phyloP scores from a whole-genome alignment of 2,888 invertebrate genomes.

The Boloria euphrosyne region DNA sequence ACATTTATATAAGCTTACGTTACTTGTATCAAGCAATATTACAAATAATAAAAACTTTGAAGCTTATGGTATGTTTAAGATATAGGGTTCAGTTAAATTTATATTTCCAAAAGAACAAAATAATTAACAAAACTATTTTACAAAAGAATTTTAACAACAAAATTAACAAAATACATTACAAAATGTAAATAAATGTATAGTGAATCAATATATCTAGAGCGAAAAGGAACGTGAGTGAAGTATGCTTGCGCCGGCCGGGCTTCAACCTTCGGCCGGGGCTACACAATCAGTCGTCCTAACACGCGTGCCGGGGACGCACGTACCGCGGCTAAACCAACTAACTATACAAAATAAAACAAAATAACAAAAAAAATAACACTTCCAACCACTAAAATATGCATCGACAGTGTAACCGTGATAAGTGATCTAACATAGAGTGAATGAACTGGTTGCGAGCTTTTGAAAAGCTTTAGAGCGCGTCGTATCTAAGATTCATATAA shows the following conservation, averaged over 20 bases:
- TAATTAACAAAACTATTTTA: background rate
- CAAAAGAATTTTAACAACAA: background rate
- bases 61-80: background rate
- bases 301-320: slow-evolving; percentile 54
- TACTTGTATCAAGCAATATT: no score
- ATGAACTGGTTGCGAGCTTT: slow-evolving; percentile 26
- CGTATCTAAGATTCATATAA: slow-evolving; percentile 66
- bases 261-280: slow-evolving; percentile 69
- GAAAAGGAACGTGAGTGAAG: slow-evolving; percentile 57
- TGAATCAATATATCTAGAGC: slow-evolving; percentile 4
- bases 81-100: background rate
- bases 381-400: slow-evolving; percentile 50
- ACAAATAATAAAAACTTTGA: background rate
- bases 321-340: slow-evolving; percentile 40
- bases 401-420: slow-evolving; percentile 45
- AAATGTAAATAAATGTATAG: background rate
- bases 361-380: slow-evolving; percentile 61
- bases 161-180: no score
- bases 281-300: slow-evolving; percentile 65
- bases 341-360: slow-evolving; percentile 57
- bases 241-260: slow-evolving; percentile 68
- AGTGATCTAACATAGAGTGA: slow-evolving; percentile 23
- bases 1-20: no score
- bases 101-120: background rate
- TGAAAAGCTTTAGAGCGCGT: slow-evolving; percentile 55